A percentile compares a stretch with the other conserved stretches of the same genome.
phyloP scores from a whole-genome alignment of 2,888 invertebrate genomes.

The Lordiphosa fenestrarum region DNA sequence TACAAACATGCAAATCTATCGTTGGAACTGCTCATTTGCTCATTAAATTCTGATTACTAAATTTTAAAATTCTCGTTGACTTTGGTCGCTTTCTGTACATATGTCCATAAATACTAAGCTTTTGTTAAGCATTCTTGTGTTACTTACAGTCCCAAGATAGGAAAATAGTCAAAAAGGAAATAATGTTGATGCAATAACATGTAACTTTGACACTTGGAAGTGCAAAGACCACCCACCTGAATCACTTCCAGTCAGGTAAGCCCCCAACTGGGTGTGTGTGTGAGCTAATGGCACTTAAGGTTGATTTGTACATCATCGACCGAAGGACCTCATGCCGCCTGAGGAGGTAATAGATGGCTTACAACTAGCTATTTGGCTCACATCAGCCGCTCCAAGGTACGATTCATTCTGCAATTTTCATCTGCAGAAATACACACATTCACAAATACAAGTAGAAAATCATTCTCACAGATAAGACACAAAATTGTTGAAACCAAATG shows the following conservation, averaged over 20 bases:
- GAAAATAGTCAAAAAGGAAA: slow-evolving; percentile 30
- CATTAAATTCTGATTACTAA: too few relatives aligned
- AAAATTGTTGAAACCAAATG: slow-evolving; percentile 1
- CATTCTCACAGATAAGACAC: slow-evolving; percentile 12
- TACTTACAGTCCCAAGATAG: background rate
- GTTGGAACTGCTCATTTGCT: too few relatives aligned
- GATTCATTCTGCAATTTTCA: slow-evolving; percentile 73
- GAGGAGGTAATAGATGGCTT: too few relatives aligned
- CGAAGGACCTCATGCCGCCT: slow-evolving; percentile 28
- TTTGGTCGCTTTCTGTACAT: too few relatives aligned
- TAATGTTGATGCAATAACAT: slow-evolving; percentile 71
- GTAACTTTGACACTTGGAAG: slow-evolving; percentile 63
- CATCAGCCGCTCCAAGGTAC: slow-evolving; percentile 26
- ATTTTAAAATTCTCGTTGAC: too few relatives aligned
- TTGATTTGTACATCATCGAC: slow-evolving; percentile 61
- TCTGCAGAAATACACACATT: slow-evolving; percentile 43
- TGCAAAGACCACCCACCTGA: slow-evolving; percentile 17
- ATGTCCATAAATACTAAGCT: background rate
- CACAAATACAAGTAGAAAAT: slow-evolving; percentile 28
- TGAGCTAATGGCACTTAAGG: slow-evolving; percentile 66
- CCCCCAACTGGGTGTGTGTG: slow-evolving; percentile 8
- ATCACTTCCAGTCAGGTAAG: slow-evolving; percentile 4
- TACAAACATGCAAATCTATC: too few relatives aligned
- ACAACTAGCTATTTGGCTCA: too few relatives aligned
- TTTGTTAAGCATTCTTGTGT: background rate